phyloP scores from a whole-genome alignment of 2,113 vertebrate genomes.

The Notothenia coriiceps region DNA sequence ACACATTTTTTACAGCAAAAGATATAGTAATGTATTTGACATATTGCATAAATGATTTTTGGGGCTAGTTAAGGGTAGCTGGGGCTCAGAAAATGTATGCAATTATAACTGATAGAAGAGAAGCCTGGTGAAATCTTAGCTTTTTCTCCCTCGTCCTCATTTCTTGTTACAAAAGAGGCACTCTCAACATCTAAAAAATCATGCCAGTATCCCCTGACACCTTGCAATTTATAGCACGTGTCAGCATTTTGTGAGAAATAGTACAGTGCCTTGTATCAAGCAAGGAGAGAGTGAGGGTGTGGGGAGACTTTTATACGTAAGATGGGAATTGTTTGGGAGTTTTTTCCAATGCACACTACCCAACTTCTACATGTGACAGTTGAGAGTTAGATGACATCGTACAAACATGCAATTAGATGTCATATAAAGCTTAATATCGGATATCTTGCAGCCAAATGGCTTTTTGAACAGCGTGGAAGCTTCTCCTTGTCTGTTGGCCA shows the following conservation, averaged over 20 bases:
- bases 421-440: background rate
- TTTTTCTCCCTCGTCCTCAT: background rate
- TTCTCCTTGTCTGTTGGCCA: slow-evolving; percentile 7
- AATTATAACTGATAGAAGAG: too few species aligned
- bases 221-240: background rate
- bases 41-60: too few species aligned
- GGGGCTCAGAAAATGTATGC: too few species aligned
- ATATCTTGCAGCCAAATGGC: too few species aligned
- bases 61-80: background rate
- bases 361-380: background rate
- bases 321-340: background rate
- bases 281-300: background rate
- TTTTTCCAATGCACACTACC: too few species aligned
- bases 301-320: background rate
- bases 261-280: background rate
- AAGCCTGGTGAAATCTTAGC: too few species aligned
- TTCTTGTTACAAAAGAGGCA: background rate
- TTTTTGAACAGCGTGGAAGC: slow-evolving; percentile 7
- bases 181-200: background rate
- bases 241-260: background rate
- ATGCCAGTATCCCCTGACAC: background rate
- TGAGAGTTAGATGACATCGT: background rate
- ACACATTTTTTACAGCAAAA: too few species aligned
- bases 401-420: background rate
- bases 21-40: too few species aligned